Base-by-base conservation (phyloP, 2,888 invertebrate species). In the Agrochola litura region DNA sequence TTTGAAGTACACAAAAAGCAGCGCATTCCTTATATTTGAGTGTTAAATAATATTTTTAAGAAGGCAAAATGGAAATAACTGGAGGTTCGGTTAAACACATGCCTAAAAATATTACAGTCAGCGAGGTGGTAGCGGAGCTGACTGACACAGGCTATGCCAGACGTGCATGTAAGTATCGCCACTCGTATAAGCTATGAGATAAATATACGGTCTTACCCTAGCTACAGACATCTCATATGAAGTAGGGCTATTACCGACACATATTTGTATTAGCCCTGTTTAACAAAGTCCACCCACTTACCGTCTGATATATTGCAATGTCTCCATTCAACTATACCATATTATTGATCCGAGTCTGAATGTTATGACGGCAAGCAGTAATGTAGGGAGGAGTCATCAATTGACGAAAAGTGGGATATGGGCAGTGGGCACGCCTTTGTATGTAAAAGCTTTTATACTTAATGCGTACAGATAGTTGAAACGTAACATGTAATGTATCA, bases 281-380 rank as follows among this genome's bases (percentile, higher is more conserved):
- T 16, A 54, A 66, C 73, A 73, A 54, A 73, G 3, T 54, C 12
- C 22, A 64, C 22, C 5, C 8, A n/a, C 30, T 49, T 8, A 78
- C 37, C 6, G 30, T 19, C 37, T 54, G 12, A 71, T 71, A 63
- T 74, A 84, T 60, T 49, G 46, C 67, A 68, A 25, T 75, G 16
- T 73, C 14, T 72, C 56, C 14, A 64, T 46, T 22, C 46, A 56
- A 52, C 46, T 37, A 66, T 70, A n/a, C n/a, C 63, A 43, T 76
- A 52, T 65, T 69, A 72, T 81, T 84, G 72, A 76, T 81, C 46
- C 25, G 30, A 56, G 22, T 81, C 65, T 84, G 61, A 82, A 72
- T 65, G 61, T 68, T 72, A 54, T 74, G 71, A 30, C 37, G 30
- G 22, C n/a, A 25, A n/a, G 54, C 56, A 63, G 30, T 74, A 77